Evolutionary conservation across 2,113 vertebrate species (phyloP).

Genomic region (Gavialis gangeticus): DNA sequence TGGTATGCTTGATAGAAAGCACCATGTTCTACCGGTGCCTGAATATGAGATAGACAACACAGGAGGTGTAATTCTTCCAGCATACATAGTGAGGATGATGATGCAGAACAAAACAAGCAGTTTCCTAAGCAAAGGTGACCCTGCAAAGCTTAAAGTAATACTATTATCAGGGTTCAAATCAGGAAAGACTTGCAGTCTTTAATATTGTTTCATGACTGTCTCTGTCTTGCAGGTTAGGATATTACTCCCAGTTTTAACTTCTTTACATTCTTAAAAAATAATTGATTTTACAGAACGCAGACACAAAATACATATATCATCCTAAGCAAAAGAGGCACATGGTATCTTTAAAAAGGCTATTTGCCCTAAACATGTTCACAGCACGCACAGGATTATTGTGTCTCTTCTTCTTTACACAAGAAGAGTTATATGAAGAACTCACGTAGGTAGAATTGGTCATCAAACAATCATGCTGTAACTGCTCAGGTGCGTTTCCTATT

Average conservation of each 20-base stretch:
- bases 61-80: neutral
- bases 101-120: constrained; percentile 30
- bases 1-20: neutral
- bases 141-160: constrained; percentile 60
- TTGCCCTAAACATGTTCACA: neutral
- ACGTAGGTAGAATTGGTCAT: neutral
- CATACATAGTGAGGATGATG: neutral
- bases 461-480: neutral
- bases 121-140: constrained; percentile 68
- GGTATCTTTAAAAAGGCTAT: neutral
- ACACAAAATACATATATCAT: neutral
- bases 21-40: neutral
- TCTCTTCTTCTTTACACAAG: neutral
- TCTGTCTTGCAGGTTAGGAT: neutral
- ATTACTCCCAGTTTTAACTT: neutral
- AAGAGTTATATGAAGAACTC: neutral
- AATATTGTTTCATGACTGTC: neutral
- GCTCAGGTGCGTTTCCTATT: neutral
- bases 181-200: constrained; percentile 55
- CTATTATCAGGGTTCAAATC: constrained; percentile 56
- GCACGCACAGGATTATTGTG: neutral
- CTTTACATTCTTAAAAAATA: neutral
- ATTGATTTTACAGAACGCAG: neutral
- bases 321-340: too few species aligned
- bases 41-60: neutral